Evolutionary conservation across 2,797 vertebrate species (phyloP).

Genomic region (Phoeniculus purpureus): DNA sequence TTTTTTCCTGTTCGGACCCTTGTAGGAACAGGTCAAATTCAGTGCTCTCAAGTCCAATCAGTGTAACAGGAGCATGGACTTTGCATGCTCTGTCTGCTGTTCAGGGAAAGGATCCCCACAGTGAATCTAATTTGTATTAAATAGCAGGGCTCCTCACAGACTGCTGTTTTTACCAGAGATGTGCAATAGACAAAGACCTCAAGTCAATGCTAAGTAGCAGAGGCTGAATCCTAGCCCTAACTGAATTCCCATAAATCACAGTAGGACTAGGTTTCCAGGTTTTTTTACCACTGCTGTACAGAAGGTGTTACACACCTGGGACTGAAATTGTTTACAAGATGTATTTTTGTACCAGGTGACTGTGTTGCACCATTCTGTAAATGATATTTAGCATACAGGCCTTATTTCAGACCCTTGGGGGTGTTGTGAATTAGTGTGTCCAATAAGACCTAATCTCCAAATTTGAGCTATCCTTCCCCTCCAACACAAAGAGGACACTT

Average conservation of each 20-base stretch:
- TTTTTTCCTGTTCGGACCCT: not conserved
- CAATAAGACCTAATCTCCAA: not conserved
- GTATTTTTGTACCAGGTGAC: not conserved
- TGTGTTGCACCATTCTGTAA: not conserved
- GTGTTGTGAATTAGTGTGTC: not conserved
- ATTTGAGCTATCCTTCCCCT: not conserved
- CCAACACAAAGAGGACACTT: not conserved
- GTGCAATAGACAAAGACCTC: not conserved
- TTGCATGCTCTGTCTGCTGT: fast-evolving
- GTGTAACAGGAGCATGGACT: not conserved
- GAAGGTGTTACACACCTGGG: not conserved
- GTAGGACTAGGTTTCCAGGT: not conserved
- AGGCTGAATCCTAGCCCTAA: not conserved
- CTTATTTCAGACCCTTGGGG: not conserved
- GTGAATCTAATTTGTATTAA: not conserved
- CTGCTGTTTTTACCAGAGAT: not conserved
- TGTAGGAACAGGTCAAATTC: not conserved
- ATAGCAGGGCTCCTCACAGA: not conserved
- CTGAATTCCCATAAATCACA: not conserved
- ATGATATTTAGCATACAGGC: not conserved
- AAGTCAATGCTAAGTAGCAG: not conserved
- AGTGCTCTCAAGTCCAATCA: not conserved
- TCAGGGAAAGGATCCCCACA: not conserved
- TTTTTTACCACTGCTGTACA: not conserved
- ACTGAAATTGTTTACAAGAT: not conserved